A percentile compares a stretch with the other conserved stretches of the same genome.
phyloP scores from a whole-genome alignment of 2,888 invertebrate species.

The Galerucella pusilla region DNA sequence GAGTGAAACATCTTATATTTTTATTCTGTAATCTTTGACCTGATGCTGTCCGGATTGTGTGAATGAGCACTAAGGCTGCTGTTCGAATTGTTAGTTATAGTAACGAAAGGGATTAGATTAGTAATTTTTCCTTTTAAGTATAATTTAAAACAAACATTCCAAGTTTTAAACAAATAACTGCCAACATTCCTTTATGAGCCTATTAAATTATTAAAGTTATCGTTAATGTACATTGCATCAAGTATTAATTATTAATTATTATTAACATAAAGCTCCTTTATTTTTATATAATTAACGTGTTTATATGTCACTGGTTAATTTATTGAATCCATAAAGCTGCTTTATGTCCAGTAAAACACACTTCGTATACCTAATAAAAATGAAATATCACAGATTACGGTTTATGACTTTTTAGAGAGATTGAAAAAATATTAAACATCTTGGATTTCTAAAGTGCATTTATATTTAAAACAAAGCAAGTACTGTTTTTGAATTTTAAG shows the following conservation, averaged over 20 bases:
- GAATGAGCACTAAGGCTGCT: too few species aligned
- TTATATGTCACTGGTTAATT: conserved; percentile 22
- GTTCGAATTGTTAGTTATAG: too few species aligned
- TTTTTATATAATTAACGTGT: conserved; percentile 21
- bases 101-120: too few species aligned
- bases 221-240: background rate
- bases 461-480: background rate
- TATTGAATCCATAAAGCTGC: conserved; percentile 26
- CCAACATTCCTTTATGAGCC: too few species aligned
- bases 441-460: background rate
- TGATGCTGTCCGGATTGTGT: too few species aligned
- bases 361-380: conserved; percentile 14
- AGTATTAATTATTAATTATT: conserved; percentile 3
- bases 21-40: too few species aligned
- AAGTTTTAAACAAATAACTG: too few species aligned
- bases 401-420: background rate
- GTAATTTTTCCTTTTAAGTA: too few species aligned
- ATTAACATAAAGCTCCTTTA: conserved; percentile 17
- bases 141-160: too few species aligned
- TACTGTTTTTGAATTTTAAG: background rate
- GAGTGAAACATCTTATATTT: too few species aligned
- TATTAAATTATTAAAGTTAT: background rate
- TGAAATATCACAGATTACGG: conserved; percentile 22
- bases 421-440: background rate
- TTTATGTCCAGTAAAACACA: conserved; percentile 27